Conservation (phyloP, 2,113 vertebrate genomes). For the Osmerus mordax region DNA sequence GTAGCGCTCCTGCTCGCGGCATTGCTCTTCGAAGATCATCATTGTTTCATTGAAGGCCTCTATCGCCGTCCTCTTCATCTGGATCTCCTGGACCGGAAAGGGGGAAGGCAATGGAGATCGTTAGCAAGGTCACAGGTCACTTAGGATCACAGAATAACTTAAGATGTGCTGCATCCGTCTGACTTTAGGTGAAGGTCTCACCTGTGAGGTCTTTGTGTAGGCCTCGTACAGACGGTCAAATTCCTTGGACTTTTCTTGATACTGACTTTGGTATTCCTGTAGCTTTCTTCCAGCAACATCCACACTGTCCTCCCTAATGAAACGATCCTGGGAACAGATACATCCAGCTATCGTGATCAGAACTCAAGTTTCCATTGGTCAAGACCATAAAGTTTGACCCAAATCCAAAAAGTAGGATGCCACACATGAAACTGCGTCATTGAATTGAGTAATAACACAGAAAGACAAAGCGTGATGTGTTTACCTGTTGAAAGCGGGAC, state of each 20-base stretch:
- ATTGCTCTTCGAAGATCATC: constrained; percentile 93
- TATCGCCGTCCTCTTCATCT: constrained; percentile 92
- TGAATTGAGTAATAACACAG: too few relatives aligned
- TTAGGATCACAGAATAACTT: too few relatives aligned
- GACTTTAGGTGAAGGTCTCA: constrained; percentile 36
- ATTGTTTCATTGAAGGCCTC: constrained; percentile 96
- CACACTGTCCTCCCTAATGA: constrained; percentile 89
- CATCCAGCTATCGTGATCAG: constrained; percentile 18
- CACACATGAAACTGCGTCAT: too few relatives aligned
- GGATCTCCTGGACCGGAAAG: constrained; percentile 81
- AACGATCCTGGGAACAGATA: constrained; percentile 62
- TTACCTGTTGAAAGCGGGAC: constrained; percentile 88
- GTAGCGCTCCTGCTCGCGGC: constrained; percentile 86
- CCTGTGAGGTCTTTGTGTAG: constrained; percentile 92
- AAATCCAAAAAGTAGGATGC: too few relatives aligned
- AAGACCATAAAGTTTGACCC: too few relatives aligned
- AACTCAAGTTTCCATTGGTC: neutral
- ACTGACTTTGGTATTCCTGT: constrained; percentile 89
- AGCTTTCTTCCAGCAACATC: constrained; percentile 90
- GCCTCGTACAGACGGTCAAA: constrained; percentile 91
- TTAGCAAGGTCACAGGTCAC: too few relatives aligned
- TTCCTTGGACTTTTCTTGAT: constrained; percentile 92
- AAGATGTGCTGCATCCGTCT: too few relatives aligned
- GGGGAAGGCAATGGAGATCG: too few relatives aligned
- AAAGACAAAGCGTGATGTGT: neutral